phyloP scores from a whole-genome alignment of 2,888 invertebrate species.

The Nephrotoma appendiculata region DNA sequence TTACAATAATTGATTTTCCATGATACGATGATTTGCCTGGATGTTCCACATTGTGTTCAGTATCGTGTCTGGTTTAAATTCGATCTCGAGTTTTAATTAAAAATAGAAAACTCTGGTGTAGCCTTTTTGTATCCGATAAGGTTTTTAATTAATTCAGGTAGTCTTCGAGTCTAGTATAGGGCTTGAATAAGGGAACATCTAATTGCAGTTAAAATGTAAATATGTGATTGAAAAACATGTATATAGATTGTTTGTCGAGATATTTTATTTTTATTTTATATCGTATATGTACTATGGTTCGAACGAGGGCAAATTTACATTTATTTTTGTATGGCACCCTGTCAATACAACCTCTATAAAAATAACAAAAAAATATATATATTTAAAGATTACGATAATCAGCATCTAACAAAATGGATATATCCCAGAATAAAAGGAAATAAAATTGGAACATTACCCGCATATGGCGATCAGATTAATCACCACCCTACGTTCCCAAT shows the following conservation, averaged over 20 bases:
- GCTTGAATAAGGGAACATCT: neutral
- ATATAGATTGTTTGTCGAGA: neutral
- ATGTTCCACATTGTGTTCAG: neutral
- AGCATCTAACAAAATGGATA: neutral
- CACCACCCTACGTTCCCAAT: neutral
- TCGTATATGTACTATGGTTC: neutral
- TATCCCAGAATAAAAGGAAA: neutral
- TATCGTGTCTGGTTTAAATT: neutral
- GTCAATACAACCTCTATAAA: neutral
- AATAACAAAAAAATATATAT: neutral
- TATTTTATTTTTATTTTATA: neutral
- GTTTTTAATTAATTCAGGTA: neutral
- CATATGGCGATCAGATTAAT: neutral
- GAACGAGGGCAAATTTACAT: neutral
- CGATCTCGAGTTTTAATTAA: neutral
- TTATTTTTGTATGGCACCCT: neutral
- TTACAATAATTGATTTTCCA: neutral
- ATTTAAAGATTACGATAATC: neutral
- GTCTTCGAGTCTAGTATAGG: neutral
- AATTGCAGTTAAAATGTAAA: neutral
- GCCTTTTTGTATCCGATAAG: neutral
- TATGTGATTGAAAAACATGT: neutral
- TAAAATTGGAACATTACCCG: neutral
- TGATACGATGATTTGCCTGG: neutral
- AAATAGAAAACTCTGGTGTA: neutral